Evolutionary conservation across 2,888 invertebrate genomes (phyloP), one percentile per base, ranked within the genome.

Genomic region (Encarsia formosa): DNA sequence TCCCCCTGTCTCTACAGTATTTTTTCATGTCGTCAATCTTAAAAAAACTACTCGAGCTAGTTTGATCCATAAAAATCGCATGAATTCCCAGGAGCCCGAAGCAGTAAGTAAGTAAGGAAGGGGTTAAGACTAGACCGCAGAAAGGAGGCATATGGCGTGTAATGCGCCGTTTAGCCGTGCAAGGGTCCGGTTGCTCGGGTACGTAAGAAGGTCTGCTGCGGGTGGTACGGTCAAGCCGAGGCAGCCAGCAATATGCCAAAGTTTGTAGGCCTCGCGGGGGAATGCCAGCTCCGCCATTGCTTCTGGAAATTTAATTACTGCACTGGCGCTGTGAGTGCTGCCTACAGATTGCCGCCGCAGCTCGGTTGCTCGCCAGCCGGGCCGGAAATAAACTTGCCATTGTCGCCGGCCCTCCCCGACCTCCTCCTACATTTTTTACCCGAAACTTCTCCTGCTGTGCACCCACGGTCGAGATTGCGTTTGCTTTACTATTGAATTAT

Each of bases 241-340:
- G 49, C 42, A 50, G 69, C 67, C 68, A 68, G 73, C 73, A 71
- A 73, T 71, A 71, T 73, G 71, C 70, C 67, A 70, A 69, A 70
- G 68, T 68, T 71, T 63, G 58, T 44, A 37, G 23, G 38, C 57
- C 61, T 60, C 61, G 57, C 23, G n/a, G 16, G 11, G 8, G 22
- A 23, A 22, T 50, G 16, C 23, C 6, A 18, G 45, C 44, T 45
- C 45, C 49, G 15, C 8, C 39, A 55, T 40, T 42, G 54, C 70
- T 68, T 70, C 70, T 72, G 72, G 69, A 70, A 73, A 73, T 73
- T 73, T 73, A 73, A 73, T 73, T 73, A 73, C 73, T 69, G 67
- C 69, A n/a, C n/a, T n/a, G n/a, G n/a, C n/a, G n/a, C n/a, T n/a
- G n/a, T n/a, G n/a, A n/a, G 70, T 70, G 70, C 73, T 72, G 71